Evolutionary conservation across 2,888 invertebrate species (phyloP), one percentile per base, ranked within the genome.

Genomic region (Sarcophaga variegata): DNA sequence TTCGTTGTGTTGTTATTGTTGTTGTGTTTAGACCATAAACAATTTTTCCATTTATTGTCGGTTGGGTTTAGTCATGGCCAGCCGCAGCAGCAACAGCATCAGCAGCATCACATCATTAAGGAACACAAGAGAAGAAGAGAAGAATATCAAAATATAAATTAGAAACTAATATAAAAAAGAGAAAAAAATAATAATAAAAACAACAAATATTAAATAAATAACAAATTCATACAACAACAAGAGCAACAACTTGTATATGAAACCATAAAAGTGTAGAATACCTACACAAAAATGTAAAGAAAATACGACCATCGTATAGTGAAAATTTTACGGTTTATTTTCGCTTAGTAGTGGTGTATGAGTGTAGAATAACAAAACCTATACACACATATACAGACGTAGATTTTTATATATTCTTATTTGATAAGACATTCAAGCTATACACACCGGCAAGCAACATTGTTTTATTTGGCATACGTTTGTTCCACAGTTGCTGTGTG

Each of bases 161-260:
- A 78, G 72, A 62, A 77, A 75, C 27, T 74, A 69, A 80, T 22
- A 54, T 54, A 54, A 11, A 72, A 45, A 25, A 20, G 64, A 17
- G 54, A 49, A 22, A 22, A 71, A 20, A 79, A 79, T 45, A 69
- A 64, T 4, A 77, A 14, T 4, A 77, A 54, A 27, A 78, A 72
- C 45, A 81, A 63, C 47, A 69, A 60, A 62, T 47, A 85, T 72
- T 60, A 76, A 76, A 79, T 82, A 79, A 67, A 87, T 78, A 76
- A 74, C 4, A 69, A 67, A 82, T 59, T 37, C 20, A 12, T 66
- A 72, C 47, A 64, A 54, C 67, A 75, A 20, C 20, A 47, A 74
- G 20, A 74, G 37, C 72, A 85, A 78, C 54, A 67, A 59, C 63
- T 14, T 4, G 5, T 17, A 60, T 12, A 77, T 3, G 27, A 63